A percentile compares a stretch with the other conserved stretches of the same genome.
These are phyloP conservation scores for Marasmarcha lunaedactyla DNA, from an alignment of 2,888 invertebrate genomes.

Conservation along the genomic window DNA sequence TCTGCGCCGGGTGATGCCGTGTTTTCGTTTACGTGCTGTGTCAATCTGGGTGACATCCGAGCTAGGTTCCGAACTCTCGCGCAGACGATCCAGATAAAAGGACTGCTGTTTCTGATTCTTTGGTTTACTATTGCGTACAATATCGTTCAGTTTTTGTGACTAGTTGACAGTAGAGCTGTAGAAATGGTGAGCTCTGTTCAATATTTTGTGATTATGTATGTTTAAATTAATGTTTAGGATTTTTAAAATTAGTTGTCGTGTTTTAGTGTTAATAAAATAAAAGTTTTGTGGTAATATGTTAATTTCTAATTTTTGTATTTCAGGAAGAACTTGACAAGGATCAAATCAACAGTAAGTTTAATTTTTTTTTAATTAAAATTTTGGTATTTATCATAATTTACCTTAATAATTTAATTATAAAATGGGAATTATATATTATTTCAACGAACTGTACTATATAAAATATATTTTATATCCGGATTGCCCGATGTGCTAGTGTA, in stretches of 20 bases:
- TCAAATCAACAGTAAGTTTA: slow-evolving; percentile 79
- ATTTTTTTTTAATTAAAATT: background rate
- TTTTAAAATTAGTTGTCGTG: no score
- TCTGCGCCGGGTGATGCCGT: background rate
- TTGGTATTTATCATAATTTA: background rate
- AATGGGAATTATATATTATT: no score
- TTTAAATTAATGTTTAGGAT: no score
- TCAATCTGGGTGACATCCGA: slow-evolving; percentile 55
- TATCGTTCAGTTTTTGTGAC: slow-evolving; percentile 35
- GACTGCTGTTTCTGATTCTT: slow-evolving; percentile 49
- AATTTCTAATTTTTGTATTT: slow-evolving; percentile 71
- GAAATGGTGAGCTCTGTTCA: slow-evolving; percentile 39
- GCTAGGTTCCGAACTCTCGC: slow-evolving; percentile 50
- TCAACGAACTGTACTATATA: no score
- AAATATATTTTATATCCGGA: no score
- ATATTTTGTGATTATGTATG: background rate
- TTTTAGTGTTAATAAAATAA: background rate
- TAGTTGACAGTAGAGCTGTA: slow-evolving; percentile 12
- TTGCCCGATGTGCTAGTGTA: no score
- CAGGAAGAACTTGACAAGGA: slow-evolving; percentile 84
- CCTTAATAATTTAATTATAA: no score
- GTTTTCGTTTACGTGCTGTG: slow-evolving; percentile 21
- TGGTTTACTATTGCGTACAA: slow-evolving; percentile 48
- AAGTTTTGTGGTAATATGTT: slow-evolving; percentile 6
- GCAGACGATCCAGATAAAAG: slow-evolving; percentile 56